Evolutionary conservation across 2,113 vertebrate species (phyloP), one percentile per base, ranked within the genome.

Genomic region (Lasiurus cinereus): DNA sequence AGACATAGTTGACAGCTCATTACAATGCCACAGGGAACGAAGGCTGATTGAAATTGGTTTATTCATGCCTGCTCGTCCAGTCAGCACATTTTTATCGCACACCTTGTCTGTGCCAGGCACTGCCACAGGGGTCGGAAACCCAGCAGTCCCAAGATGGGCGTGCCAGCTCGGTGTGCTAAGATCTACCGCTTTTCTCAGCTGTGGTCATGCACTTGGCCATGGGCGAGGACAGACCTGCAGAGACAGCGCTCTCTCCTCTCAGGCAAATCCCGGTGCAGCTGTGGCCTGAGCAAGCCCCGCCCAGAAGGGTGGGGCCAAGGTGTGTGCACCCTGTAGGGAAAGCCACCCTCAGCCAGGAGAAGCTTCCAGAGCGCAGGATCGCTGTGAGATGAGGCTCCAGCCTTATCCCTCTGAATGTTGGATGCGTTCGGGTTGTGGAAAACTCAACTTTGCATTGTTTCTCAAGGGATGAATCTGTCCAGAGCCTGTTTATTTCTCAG

Each of bases 281-380:
- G 11, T 2, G 5, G 6, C n/a, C 16, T 46, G 27, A 39, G 8
- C 24, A 39, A n/a, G 29, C 12, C 5, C 19, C 31, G 22, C 4
- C 33, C 8, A 31, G 67, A n/a, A 52, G 15, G 12, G 11, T 1
- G 2, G 31, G 69, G n/a, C 18, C 31, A 64, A 43, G 70, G 13
- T 54, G 19, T 33, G 0, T 0, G 1, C 6, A 2, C 1, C 0
- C 1, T 2, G 1, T 5, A 21, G 16, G 8, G 11, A 33, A 62
- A 72, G 18, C 78, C 46, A 21, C 5, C 36, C 24, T 43, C 14
- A 24, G 15, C 24, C 1, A 0, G 8, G 18, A 83, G 78, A 54
- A n/a, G 52, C 27, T 29, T 2, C 0, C 6, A 5, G 2, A 8
- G 19, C 36, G 64, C 74, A 12, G 56, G 66, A 69, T 8, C 27